Evolutionary conservation across 2,113 vertebrate genomes (phyloP), one percentile per base, ranked within the genome.

Genomic region (Trematomus loennbergii): DNA sequence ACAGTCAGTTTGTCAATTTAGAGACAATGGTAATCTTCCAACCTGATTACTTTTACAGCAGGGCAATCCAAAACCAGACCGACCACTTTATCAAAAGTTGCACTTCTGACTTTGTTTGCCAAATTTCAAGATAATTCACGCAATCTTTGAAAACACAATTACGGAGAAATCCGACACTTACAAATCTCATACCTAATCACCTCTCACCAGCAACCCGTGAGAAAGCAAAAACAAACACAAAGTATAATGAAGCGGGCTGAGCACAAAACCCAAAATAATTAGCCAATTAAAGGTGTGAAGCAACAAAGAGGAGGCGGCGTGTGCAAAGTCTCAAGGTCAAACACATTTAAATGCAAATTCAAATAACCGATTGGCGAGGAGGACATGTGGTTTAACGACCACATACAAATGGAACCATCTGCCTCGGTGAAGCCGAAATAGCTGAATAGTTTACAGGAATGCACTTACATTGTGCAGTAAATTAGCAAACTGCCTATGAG

Each of bases 261-360:
- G 83, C 82, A 90, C 86, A 87, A 90, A 89, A 91, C 91, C 87
- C 87, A 88, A 29, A 93, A 93, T 94, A 94, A 95, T 94, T 91
- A 92, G 91, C 93, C 92, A 94, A 93, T 94, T 94, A 94, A 94
- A 93, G 92, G 92, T 94, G 92, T 87, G 90, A 90, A 89, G 83
- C 84, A 90, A 93, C 85, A 88, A 89, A 93, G 89, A 89, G 62
- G 75, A 90, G 82, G 85, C 85, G 48, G 90, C 66, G 57, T 72
- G 85, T 79, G 82, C 85, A 78, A 77, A 87, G 88, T 88, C 79
- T 92, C 92, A 94, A 94, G 92, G 93, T 95, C 92, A 94, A 88
- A 92, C 87, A 64, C 90, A 94, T 94, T 94, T 91, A 93, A 94
- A 94, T 93, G 93, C 92, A 91, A 94, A 93, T 93, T 88, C 87